Evolutionary conservation across 2,888 invertebrate genomes (phyloP), one percentile per base, ranked within the genome.

Genomic region (Buathra laborator): DNA sequence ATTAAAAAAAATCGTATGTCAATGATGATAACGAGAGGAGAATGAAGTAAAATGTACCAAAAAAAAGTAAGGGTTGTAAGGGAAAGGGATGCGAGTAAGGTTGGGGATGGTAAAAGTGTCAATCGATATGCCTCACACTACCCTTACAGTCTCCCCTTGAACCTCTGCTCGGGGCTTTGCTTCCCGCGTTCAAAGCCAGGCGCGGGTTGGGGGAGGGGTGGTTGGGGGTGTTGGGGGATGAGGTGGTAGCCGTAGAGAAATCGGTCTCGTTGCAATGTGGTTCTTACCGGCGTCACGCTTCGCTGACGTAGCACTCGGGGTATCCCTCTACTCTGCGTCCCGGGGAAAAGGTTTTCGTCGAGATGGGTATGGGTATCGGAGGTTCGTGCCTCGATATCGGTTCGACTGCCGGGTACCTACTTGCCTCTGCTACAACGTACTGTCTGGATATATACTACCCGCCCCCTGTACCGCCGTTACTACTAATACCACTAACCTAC

Each of bases 261-360:
- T 87, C 86, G 83, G 37, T 37, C 37, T 87, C 83, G 86, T 78
- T 88, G 86, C 87, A 86, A 82, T 71, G 71, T 83, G 86, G 81
- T 86, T 86, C 85, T 86, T 84, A 87, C 68, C 87, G 81, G 75
- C 84, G 86, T 89, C 89, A 77, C 88, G 87, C 89, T 88, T 81
- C 82, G 89, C 89, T 90, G 89, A 89, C 88, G 85, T 80, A 81
- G 89, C 89, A 87, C 79, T 86, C 86, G 70, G 72, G 70, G 72
- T 59, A 48, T 68, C 59, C 51, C 72, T 46, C 37, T 16, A 71
- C 71, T 51, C 64, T 70, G 59, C 71, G n/a, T 59, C 43, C 32
- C 14, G 71, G 53, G 43, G 19, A 24, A 24, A 68, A 43, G 48
- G 48, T 44, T 12, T 44, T 53, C 16, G 62, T 53, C 12, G 51